Evolutionary conservation across 2,797 vertebrate genomes (phyloP), one percentile per base, ranked within the genome.

Genomic region (Gymnodraco acuticeps): DNA sequence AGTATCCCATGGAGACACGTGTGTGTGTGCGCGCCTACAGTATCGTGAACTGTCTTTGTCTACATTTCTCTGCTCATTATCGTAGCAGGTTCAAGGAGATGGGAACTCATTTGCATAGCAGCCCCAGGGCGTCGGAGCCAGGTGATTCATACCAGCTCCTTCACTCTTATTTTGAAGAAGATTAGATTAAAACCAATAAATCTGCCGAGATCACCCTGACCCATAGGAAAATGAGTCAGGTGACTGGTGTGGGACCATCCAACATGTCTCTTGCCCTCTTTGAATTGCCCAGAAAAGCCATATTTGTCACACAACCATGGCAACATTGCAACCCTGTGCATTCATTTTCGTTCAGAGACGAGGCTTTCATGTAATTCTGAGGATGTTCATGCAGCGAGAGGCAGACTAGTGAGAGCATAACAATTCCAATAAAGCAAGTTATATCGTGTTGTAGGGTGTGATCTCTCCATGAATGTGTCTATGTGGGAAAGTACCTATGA

Each of bases 121-220:
- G 81, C 87, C 88, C 43, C 20, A 27, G 64, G 82, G 83, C 83
- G 78, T 76, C 75, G 70, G 80, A 85, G 80, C 84, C 84, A 92
- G 92, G 88, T 91, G 87, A 93, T 93, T 94, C 93, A 92, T 89
- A 81, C 80, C 82, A 71, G 54, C 74, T 88, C 75, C 84, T 79
- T 81, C 67, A 52, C 64, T 80, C 81, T 79, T 90, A 80, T 89
- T 93, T 89, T 80, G 64, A 75, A 65, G 71, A 77, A 81, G 78
- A 88, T 90, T 89, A 93, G 80, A 94, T 93, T 92, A 92, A 91
- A 94, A 91, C 71, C 80, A 85, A 90, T 93, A 92, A 92, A 86
- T 95, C 90, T 91, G 78, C 70, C 53, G 60, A 52, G 80, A 80
- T 89, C 85, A 87, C 85, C 73, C 66, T 71, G 78, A 89, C 70